These are phyloP conservation scores for Papilio machaon DNA, from an alignment of 1,140 invertebrate genomes.

Conservation along the genomic window DNA sequence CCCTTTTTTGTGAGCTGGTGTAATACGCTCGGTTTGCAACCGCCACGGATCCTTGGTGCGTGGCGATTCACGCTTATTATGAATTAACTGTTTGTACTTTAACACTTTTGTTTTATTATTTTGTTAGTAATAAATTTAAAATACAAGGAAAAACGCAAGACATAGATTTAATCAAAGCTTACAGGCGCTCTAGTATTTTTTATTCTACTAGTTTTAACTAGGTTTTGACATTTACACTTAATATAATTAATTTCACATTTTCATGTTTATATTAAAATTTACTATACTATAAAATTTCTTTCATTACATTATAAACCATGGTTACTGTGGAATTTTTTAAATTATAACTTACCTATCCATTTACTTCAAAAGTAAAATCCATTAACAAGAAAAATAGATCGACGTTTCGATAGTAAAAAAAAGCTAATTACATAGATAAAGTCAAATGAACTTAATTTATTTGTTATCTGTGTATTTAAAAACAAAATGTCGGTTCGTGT, in stretches of 20 bases:
- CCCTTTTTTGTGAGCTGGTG: slow-evolving; percentile 73
- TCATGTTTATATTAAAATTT: background rate
- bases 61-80: slow-evolving; percentile 44
- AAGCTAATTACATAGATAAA: slow-evolving; percentile 22
- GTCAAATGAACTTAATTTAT: slow-evolving; percentile 31
- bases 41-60: slow-evolving; percentile 48
- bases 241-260: background rate
- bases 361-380: slow-evolving; percentile 9
- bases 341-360: background rate
- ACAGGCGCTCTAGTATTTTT: background rate
- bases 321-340: background rate
- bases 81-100: slow-evolving; percentile 30
- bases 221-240: too few relatives aligned
- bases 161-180: too few relatives aligned
- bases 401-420: slow-evolving; percentile 19
- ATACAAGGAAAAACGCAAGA: background rate
- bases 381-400: slow-evolving; percentile 28
- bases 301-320: background rate
- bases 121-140: background rate
- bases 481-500: background rate
- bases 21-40: slow-evolving; percentile 54
- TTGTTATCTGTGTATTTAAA: slow-evolving; percentile 33
- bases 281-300: background rate
- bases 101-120: background rate
- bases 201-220: too few relatives aligned